phyloP scores from a whole-genome alignment of 2,797 vertebrate species.

The Lepilemur ruficaudatus region DNA sequence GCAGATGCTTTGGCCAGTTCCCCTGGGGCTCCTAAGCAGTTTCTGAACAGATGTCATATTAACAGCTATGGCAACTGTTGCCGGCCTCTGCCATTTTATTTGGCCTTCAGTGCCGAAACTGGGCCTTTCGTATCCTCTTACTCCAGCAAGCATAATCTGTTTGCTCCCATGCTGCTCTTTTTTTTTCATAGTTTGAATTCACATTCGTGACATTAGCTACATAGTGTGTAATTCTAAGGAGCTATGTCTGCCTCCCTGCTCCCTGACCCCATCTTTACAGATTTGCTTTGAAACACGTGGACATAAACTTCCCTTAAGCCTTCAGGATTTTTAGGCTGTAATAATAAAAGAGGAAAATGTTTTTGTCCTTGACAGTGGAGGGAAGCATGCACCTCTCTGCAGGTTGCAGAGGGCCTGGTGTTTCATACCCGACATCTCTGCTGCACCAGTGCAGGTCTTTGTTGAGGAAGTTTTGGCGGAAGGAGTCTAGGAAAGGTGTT shows the following conservation, averaged over 20 bases:
- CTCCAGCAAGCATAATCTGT: background rate
- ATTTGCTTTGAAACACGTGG: background rate
- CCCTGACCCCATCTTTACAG: background rate
- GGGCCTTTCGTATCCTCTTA: background rate
- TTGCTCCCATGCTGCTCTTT: background rate
- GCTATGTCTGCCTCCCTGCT: background rate
- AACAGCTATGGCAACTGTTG: accelerated
- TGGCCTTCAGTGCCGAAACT: background rate
- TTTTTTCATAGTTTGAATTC: slow-evolving; percentile 19
- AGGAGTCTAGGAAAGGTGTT: background rate
- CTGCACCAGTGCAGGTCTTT: background rate
- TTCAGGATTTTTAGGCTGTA: background rate
- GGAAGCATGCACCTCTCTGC: background rate
- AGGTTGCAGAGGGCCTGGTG: background rate
- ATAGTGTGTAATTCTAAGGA: background rate
- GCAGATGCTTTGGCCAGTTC: background rate
- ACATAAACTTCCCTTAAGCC: background rate
- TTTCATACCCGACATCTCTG: background rate
- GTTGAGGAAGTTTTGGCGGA: background rate
- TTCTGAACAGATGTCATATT: background rate
- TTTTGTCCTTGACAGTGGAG: background rate
- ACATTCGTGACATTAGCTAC: background rate
- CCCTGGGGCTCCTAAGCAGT: background rate
- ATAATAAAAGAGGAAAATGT: background rate
- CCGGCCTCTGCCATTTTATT: background rate